A percentile compares a stretch with the other conserved stretches of the same genome.
Conservation (phyloP, 1,140 invertebrate species). For the Chlorops oryzae region DNA sequence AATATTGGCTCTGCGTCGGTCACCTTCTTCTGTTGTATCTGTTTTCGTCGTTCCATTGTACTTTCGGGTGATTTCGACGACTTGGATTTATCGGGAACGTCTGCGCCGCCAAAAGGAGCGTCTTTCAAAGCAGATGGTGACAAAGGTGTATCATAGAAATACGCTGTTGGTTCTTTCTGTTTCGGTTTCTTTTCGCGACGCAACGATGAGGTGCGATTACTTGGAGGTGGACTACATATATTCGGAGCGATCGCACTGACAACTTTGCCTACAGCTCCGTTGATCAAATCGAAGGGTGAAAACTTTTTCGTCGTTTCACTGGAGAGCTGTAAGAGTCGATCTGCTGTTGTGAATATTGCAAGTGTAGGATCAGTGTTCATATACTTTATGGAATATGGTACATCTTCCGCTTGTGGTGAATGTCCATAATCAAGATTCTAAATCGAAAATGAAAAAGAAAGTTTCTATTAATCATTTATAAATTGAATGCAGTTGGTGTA, state of each 20-base stretch:
- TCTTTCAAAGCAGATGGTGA: background rate
- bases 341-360: constrained; percentile 27
- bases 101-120: background rate
- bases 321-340: constrained; percentile 20
- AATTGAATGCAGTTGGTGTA: background rate
- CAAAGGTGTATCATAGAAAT: constrained; percentile 8
- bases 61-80: background rate
- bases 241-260: constrained; percentile 17
- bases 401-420: constrained; percentile 26
- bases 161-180: constrained; percentile 11
- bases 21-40: background rate
- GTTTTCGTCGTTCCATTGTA: constrained; percentile 2
- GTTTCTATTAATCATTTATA: background rate
- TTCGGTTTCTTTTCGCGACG: constrained; percentile 17
- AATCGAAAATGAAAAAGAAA: background rate
- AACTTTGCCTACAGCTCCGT: constrained; percentile 19
- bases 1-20: background rate
- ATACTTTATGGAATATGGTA: constrained; percentile 23
- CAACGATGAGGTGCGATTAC: constrained; percentile 6
- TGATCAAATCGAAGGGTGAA: constrained; percentile 16
- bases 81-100: background rate
- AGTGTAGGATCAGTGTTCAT: constrained; percentile 22
- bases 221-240: constrained; percentile 1
- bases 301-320: constrained; percentile 23
- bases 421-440: constrained; percentile 23